Evolutionary conservation across 2,888 invertebrate species (phyloP).

Genomic region (Ochropleura plecta): DNA sequence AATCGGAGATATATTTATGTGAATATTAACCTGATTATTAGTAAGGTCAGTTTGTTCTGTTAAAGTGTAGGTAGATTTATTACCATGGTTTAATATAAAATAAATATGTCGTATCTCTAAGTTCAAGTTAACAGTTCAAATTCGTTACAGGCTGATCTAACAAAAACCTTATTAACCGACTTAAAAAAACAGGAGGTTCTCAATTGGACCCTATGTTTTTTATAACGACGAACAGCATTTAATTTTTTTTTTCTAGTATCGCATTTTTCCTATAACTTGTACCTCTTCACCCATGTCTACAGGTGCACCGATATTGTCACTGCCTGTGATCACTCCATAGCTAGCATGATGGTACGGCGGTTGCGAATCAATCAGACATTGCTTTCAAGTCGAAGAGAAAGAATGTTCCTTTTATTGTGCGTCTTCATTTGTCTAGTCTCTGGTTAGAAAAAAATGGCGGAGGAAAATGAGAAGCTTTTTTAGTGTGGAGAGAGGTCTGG

Average conservation of each 20-base stretch:
- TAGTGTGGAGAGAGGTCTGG: not conserved
- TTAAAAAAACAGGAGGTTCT: too few species aligned
- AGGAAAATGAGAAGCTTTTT: constrained; percentile 1
- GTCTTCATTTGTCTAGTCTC: constrained; percentile 36
- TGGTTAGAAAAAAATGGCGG: constrained; percentile 7
- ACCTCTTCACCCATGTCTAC: constrained; percentile 24
- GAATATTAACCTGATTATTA: too few species aligned
- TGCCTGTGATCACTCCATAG: constrained; percentile 33
- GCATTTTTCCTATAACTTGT: not conserved
- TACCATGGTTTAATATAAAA: too few species aligned
- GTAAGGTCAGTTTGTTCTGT: too few species aligned
- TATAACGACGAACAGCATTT: too few species aligned
- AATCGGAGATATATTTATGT: too few species aligned
- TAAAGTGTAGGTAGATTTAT: too few species aligned
- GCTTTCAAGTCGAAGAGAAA: constrained; percentile 30
- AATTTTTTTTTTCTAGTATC: not conserved
- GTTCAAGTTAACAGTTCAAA: too few species aligned
- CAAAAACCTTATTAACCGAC: too few species aligned
- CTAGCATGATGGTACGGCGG: constrained; percentile 20
- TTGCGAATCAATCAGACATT: constrained; percentile 54
- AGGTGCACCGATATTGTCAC: constrained; percentile 44
- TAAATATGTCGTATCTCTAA: too few species aligned
- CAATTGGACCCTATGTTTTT: too few species aligned
- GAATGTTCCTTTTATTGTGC: constrained; percentile 36
- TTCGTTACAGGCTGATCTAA: too few species aligned